phyloP scores from a whole-genome alignment of 2,888 invertebrate species.

The Sclerodermus sp. region DNA sequence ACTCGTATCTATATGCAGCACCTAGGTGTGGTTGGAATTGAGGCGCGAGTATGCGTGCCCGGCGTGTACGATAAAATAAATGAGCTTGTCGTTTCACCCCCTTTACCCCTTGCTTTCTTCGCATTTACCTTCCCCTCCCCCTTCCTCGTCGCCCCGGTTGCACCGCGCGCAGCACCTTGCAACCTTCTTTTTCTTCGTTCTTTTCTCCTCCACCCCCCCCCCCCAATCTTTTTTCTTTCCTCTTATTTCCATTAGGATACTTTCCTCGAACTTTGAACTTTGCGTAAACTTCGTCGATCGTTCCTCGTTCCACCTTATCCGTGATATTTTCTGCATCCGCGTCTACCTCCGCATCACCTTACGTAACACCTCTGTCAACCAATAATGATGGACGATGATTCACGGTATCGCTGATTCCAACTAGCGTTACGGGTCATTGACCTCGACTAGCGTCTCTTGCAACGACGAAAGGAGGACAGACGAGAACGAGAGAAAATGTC shows the following conservation, averaged over 20 bases:
- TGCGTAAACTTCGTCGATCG: no score
- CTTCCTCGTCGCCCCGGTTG: neutral
- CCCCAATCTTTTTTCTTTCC: neutral
- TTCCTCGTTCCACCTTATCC: no score
- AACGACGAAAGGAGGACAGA: no score
- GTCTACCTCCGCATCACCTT: neutral
- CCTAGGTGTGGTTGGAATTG: slow-evolving; percentile 37
- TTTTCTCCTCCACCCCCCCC: slow-evolving; percentile 5
- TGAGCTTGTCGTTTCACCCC: slow-evolving; percentile 26
- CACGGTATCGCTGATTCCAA: no score
- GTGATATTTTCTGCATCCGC: no score
- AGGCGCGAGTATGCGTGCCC: slow-evolving; percentile 19
- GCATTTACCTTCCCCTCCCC: neutral
- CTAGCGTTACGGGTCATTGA: no score
- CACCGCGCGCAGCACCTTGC: no score
- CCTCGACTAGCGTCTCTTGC: no score
- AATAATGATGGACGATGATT: no score
- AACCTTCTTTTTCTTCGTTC: slow-evolving; percentile 7
- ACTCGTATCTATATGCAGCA: slow-evolving; percentile 35
- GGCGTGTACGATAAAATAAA: slow-evolving; percentile 36
- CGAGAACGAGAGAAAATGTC: no score
- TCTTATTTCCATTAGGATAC: no score
- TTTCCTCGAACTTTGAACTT: no score
- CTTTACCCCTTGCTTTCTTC: neutral
- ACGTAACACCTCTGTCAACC: neutral